These are phyloP conservation scores for Melanotaenia nigrans DNA, from an alignment of 2,797 vertebrate species.

Conservation along the genomic window DNA sequence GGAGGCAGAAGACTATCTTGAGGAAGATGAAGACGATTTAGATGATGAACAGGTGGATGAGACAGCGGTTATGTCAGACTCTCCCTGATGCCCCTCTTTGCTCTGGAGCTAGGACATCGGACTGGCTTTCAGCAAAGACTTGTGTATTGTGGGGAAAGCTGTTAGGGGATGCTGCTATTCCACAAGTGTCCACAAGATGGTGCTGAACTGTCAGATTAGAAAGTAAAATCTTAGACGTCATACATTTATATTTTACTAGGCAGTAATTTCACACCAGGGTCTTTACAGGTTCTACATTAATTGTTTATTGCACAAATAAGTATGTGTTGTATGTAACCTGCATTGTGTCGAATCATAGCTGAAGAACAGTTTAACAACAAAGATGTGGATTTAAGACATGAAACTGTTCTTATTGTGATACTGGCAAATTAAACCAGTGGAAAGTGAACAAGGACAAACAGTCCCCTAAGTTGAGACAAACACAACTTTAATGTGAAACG, in stretches of 20 bases:
- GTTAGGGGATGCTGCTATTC: conserved; percentile 27
- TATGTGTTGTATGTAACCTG: conserved; percentile 42
- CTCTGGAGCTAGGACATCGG: not conserved
- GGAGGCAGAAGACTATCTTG: conserved; percentile 40
- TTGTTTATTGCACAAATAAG: conserved; percentile 82
- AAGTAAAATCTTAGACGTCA: not conserved
- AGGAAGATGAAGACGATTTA: conserved; percentile 43
- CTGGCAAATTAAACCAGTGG: conserved; percentile 42
- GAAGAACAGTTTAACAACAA: conserved; percentile 37
- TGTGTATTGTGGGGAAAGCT: not conserved
- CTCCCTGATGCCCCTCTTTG: conserved; percentile 18
- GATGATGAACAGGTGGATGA: conserved; percentile 64
- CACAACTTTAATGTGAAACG: conserved; percentile 20
- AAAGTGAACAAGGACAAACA: conserved; percentile 45
- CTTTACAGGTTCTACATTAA: conserved; percentile 72
- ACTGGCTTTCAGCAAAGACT: not conserved
- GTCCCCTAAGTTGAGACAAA: conserved; percentile 8
- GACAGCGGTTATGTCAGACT: conserved; percentile 60
- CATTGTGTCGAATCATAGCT: conserved; percentile 37
- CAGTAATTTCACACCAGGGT: conserved; percentile 47
- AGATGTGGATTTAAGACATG: conserved; percentile 11
- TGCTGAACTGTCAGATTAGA: conserved; percentile 3
- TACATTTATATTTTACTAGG: not conserved
- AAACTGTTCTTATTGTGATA: conserved; percentile 2
- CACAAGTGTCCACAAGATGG: conserved; percentile 45